Conservation (phyloP, 2,888 invertebrate species). For the Metopia argyrocephala region DNA sequence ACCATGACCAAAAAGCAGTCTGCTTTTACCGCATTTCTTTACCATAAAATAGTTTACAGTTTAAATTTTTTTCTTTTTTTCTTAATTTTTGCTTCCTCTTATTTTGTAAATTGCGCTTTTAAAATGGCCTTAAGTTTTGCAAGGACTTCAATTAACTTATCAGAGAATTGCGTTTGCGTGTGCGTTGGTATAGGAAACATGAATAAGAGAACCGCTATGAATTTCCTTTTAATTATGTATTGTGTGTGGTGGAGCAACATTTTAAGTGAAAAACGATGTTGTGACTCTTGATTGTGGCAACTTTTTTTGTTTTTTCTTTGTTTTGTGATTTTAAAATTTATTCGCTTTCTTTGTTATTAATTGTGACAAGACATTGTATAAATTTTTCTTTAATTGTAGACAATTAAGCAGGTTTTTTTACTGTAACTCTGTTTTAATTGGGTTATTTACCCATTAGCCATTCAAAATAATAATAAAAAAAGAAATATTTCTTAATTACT, state of each 20-base stretch:
- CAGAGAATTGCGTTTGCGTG: neutral
- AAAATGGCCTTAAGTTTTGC: neutral
- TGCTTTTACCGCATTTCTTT: neutral
- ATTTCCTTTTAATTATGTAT: conserved; percentile 38
- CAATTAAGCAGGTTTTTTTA: conserved; percentile 19
- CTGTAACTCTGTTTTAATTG: neutral
- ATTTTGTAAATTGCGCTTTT: neutral
- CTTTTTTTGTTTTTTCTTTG: neutral
- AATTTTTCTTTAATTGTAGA: conserved; percentile 10
- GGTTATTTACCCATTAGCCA: neutral
- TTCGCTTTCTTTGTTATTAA: neutral
- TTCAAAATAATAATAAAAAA: neutral
- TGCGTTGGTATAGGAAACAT: neutral
- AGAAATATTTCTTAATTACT: neutral
- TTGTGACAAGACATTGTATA: neutral
- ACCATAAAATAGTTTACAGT: no score
- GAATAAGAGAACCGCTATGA: conserved; percentile 25
- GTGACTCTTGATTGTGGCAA: conserved; percentile 6
- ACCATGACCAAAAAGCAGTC: neutral
- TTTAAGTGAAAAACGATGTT: conserved; percentile 31
- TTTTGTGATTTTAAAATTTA: neutral
- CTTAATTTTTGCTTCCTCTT: neutral
- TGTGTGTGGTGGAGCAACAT: neutral
- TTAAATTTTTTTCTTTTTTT: no score
- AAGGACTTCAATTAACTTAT: neutral